These are phyloP conservation scores for Laticauda laticaudata DNA, from an alignment of 2,113 vertebrate species.

Conservation along the genomic window DNA sequence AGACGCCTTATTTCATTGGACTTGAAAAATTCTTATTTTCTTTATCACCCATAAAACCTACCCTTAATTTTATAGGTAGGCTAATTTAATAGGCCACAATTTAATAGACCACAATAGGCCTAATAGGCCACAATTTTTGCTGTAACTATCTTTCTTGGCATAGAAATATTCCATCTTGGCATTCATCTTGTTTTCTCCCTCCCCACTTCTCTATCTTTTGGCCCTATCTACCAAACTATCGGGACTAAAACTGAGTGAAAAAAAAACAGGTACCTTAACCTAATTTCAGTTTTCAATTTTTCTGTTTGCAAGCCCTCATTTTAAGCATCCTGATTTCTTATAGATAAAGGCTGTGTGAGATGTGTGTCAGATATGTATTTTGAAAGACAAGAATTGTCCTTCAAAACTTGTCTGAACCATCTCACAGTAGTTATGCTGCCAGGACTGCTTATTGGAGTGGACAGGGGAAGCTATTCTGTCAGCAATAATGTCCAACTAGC, in stretches of 20 bases:
- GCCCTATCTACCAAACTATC: not conserved
- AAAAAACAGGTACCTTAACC: not conserved
- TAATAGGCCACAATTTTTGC: not conserved
- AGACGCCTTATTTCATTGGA: not conserved
- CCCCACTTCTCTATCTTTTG: not conserved
- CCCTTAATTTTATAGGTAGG: not conserved
- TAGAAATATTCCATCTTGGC: not conserved
- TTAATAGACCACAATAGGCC: too few species aligned
- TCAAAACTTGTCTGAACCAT: not conserved
- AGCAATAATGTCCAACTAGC: not conserved
- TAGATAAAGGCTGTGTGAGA: not conserved
- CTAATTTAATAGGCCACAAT: not conserved
- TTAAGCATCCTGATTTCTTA: not conserved
- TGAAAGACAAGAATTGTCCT: not conserved
- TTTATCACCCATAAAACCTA: not conserved
- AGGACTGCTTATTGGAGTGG: not conserved
- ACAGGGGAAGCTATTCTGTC: not conserved
- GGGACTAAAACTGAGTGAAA: not conserved
- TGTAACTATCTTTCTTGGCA: not conserved
- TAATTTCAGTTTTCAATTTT: not conserved
- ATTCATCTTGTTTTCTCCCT: not conserved
- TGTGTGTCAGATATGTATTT: not conserved
- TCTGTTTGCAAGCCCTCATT: not conserved
- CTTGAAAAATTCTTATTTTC: not conserved
- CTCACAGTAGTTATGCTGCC: not conserved